Evolutionary conservation across 2,888 invertebrate species (phyloP).

Genomic region (Heliconius charithonia): DNA sequence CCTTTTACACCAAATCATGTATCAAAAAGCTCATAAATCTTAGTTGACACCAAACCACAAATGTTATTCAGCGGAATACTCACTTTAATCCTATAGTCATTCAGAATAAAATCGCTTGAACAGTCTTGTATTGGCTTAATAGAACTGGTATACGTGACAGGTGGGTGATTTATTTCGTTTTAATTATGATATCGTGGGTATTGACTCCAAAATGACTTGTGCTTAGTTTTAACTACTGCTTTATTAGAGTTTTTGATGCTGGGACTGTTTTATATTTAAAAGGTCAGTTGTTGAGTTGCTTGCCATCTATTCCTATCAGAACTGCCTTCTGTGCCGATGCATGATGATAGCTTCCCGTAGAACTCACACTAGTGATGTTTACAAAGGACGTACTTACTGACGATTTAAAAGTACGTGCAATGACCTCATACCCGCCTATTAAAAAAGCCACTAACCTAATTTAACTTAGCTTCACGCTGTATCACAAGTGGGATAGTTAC

Average conservation of each 20-base stretch:
- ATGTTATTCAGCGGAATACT: not conserved
- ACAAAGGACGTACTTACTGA: too few relatives aligned
- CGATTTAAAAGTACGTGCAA: too few relatives aligned
- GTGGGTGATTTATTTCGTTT: conserved; percentile 23
- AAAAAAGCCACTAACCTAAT: too few relatives aligned
- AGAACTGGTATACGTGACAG: conserved; percentile 23
- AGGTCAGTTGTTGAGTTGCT: too few relatives aligned
- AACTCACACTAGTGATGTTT: too few relatives aligned
- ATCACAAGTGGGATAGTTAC: too few relatives aligned
- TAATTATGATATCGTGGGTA: conserved; percentile 23
- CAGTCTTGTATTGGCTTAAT: conserved; percentile 14
- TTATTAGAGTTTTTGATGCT: not conserved
- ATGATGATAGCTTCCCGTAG: too few relatives aligned
- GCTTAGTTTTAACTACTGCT: not conserved
- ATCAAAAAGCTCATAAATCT: conserved; percentile 40
- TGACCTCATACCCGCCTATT: too few relatives aligned
- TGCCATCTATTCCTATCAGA: too few relatives aligned
- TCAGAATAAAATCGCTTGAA: not conserved
- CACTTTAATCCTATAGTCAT: not conserved
- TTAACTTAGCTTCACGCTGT: too few relatives aligned
- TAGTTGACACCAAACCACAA: conserved; percentile 18
- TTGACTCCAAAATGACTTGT: conserved; percentile 3
- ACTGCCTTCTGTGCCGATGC: too few relatives aligned
- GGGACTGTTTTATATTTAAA: not conserved
- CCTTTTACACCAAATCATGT: not conserved